Base-by-base conservation (phyloP, 2,797 vertebrate genomes). In the Melanotaenia trifasciata region DNA sequence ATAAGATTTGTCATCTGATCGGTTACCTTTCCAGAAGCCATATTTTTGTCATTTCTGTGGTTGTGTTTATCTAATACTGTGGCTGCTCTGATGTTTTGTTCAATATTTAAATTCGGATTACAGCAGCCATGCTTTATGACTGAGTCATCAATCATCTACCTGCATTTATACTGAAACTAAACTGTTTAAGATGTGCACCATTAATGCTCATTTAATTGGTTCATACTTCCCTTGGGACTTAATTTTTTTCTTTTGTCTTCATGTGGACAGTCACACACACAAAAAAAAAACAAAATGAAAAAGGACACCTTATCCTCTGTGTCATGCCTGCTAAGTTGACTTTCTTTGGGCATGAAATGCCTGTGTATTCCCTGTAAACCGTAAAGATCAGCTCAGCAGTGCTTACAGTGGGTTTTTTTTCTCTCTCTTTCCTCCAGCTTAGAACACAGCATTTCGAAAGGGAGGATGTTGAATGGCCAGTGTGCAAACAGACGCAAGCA, bases 401-500 rank as follows among this genome's bases (percentile, higher is more conserved):
- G 90, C 86, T 89, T 86, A 84, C 57, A 78, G 53, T 78, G 40
- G 71, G 68, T 47, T 76, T 51, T 53, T 26, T 32, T 20, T 28
- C 26, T 13, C 78, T 51, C 51, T 20, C 28, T 20, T 28, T 30
- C 12, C 84, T 91, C 78, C 92, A 84, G 88, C 87, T 91, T 83
- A 89, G 87, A 89, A 87, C 76, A 78, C 79, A 84, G 80, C 68
- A 61, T 85, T 89, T 86, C 26, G 51, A 76, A 84, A 79, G 72
- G 86, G 84, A 90, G 79, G 78, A 84, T 84, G 83, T 85, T 93
- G 88, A 91, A 85, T 78, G 92, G 92, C 82, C 88, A 80, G 76
- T 76, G 92, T 90, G 86, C 88, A 89, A 91, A 87, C 91, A 86
- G 90, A 91, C 66, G 84, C 89, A 35, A 76, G 72, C 91, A 83